phyloP scores from a whole-genome alignment of 2,113 vertebrate genomes.

The Pluvialis apricaria region DNA sequence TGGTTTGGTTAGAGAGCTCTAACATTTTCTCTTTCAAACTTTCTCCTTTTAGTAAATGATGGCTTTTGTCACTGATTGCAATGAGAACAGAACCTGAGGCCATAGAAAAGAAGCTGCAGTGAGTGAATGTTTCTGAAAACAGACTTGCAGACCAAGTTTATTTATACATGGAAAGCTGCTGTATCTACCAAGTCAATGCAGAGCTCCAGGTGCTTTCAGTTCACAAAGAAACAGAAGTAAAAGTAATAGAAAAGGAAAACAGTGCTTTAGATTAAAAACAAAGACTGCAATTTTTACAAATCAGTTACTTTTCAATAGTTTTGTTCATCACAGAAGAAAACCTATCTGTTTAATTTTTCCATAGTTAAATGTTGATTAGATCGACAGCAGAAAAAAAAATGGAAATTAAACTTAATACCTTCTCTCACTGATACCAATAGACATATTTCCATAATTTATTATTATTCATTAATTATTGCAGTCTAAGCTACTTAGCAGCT shows the following conservation, averaged over 20 bases:
- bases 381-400: not conserved
- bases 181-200: not conserved
- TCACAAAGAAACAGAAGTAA: not conserved
- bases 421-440: not conserved
- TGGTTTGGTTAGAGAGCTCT: slow-evolving; percentile 2
- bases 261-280: not conserved
- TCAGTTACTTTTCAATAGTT: not conserved
- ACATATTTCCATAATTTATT: not conserved
- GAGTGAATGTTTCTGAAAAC: not conserved
- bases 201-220: not conserved
- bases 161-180: not conserved
- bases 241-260: not conserved
- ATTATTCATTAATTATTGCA: not conserved
- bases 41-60: not conserved
- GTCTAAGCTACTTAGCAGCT: not conserved
- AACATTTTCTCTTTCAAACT: not conserved
- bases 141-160: not conserved
- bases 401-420: not conserved
- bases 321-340: not conserved
- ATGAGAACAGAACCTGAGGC: not conserved
- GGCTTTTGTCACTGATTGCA: not conserved
- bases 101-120: not conserved
- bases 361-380: not conserved
- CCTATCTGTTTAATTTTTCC: not conserved
- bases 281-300: not conserved